Base-by-base conservation (phyloP, 2,888 invertebrate genomes). In the Cheilosia soror region DNA sequence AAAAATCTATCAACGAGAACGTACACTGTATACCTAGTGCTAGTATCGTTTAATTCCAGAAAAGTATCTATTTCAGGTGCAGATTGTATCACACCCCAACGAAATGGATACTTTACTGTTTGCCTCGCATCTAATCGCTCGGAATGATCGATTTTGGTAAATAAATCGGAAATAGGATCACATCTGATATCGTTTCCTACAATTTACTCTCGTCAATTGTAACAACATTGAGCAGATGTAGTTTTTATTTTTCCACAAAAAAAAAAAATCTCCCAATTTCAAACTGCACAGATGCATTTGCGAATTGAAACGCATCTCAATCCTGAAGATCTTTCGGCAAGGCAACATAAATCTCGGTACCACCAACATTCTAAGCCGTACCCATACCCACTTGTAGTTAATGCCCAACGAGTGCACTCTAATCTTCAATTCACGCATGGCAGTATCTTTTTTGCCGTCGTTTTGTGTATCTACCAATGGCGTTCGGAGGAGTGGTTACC, bases 111-210 rank as follows among this genome's bases (percentile, higher is more conserved):
- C 80, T 66, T 75, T 20, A 9, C 66, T 49, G 51, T 44, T 68
- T 29, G n/a, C 29, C 47, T 20, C n/a, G 31, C 29, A 71, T 20
- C 55, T 72, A 84, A 84, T 84, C 80, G 84, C 25, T 47, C 25
- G 84, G 80, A 84, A 84, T 71, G 80, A 84, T 84, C 84, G 79
- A 40, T 73, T 73, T 63, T 33, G 57, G 20, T n/a, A 60, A 77
- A 60, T 60, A 71, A 65, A 11, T 69, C 63, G 63, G 58, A 76
- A 69, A n/a, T 55, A 27, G 9, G 49, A 13, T 63, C 25, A 2
- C 42, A 2, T 69, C 31, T 37, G 37, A 37, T 37, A 9, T 37
- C 15, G 31, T 11, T 63, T 20, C 44, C 29, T 4, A 1, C 6
- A 29, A 29, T 29, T 29, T 27, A n/a, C 11, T 15, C 25, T 29